Conservation (phyloP, 2,797 vertebrate genomes). For the Anomalospiza imberbis region DNA sequence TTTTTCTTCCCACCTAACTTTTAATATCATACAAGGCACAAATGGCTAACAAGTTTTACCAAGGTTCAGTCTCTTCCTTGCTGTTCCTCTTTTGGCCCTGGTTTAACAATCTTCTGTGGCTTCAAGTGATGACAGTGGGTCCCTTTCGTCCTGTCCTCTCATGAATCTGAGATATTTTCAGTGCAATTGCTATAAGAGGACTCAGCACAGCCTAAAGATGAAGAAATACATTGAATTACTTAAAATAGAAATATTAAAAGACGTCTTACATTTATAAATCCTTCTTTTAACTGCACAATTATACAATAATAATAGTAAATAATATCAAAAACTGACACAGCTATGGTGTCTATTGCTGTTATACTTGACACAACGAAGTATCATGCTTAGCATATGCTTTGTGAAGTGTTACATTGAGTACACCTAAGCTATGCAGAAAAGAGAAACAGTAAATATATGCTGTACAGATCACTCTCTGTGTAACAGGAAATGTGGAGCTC, state of each 20-base stretch:
- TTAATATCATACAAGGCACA: constrained; percentile 73
- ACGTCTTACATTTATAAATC: background rate
- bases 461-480: background rate
- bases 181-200: constrained; percentile 94
- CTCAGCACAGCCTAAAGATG: constrained; percentile 88
- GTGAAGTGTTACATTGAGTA: background rate
- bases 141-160: constrained; percentile 93
- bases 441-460: background rate
- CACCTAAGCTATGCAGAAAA: background rate
- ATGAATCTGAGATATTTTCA: constrained; percentile 97
- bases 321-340: background rate
- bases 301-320: background rate
- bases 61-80: constrained; percentile 46
- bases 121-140: constrained; percentile 96
- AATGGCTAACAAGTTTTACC: constrained; percentile 62
- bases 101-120: background rate
- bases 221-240: constrained; percentile 5
- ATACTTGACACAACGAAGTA: background rate
- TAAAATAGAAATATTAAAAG: background rate
- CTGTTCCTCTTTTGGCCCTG: constrained; percentile 69
- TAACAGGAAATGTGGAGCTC: background rate
- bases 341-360: background rate
- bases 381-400: background rate
- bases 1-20: constrained; percentile 20
- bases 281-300: background rate